Percentiles rank a stretch among this genome's conserved stretches.
phyloP scores from a whole-genome alignment of 2,797 vertebrate genomes.

The Acipenser ruthenus region DNA sequence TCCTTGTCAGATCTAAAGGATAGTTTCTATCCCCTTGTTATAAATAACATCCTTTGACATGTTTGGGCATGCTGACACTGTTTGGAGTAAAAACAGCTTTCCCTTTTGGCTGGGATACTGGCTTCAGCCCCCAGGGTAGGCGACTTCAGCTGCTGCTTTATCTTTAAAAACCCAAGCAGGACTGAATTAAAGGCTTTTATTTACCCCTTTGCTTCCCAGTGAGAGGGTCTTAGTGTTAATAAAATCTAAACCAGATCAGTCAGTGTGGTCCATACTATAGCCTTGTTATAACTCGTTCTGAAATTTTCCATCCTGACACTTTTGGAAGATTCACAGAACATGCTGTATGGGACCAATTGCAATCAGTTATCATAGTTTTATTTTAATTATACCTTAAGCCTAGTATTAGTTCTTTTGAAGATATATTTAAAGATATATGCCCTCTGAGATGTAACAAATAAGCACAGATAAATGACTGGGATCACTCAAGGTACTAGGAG shows the following conservation, averaged over 20 bases:
- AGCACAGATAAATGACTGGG: conserved; percentile 4
- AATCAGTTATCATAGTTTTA: too few species aligned
- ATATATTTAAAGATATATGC: too few species aligned
- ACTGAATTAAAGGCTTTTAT: background rate
- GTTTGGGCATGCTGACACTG: conserved; percentile 63
- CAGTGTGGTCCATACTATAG: conserved; percentile 27
- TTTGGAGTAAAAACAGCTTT: conserved; percentile 71
- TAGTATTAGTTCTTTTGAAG: too few species aligned
- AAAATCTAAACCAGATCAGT: conserved; percentile 18
- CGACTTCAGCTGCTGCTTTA: conserved; percentile 61
- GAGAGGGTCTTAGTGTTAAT: conserved; percentile 23
- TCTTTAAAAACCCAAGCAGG: conserved; percentile 41
- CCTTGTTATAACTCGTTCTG: conserved; percentile 24
- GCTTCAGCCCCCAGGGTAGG: conserved; percentile 65
- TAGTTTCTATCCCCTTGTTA: conserved; percentile 61
- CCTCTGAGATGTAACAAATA: too few species aligned
- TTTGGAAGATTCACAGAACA: conserved; percentile 40
- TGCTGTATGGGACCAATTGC: background rate
- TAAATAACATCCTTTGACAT: conserved; percentile 67
- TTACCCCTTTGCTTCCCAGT: background rate
- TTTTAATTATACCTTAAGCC: too few species aligned
- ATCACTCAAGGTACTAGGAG: conserved; percentile 8
- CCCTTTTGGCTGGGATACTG: conserved; percentile 56
- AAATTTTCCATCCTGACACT: conserved; percentile 35
- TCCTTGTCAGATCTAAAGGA: conserved; percentile 62